Evolutionary conservation across 1,140 invertebrate species (phyloP).

Genomic region (Frieseomelitta varia): DNA sequence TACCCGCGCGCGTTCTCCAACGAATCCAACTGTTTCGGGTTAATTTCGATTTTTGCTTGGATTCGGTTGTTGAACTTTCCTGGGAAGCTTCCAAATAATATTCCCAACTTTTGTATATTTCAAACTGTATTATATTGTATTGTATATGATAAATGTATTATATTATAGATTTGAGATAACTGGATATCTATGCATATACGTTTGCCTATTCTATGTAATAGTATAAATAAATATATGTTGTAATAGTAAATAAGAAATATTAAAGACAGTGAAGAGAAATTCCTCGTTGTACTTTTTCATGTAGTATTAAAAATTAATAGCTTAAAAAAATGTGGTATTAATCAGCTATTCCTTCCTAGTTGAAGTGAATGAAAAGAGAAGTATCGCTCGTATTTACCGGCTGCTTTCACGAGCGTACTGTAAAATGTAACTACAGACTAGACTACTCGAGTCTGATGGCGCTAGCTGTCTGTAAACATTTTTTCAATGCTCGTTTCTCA

Average conservation of each 20-base stretch:
- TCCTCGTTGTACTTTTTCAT: background rate
- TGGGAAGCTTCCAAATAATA: too few relatives aligned
- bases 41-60: background rate
- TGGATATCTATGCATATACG: background rate
- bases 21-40: background rate
- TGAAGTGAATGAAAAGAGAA: background rate
- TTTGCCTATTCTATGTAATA: background rate
- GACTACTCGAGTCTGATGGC: background rate
- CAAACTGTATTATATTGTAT: background rate
- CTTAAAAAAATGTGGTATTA: too few relatives aligned
- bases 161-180: background rate
- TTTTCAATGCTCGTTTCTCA: conserved; percentile 6
- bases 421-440: background rate
- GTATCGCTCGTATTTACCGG: conserved; percentile 22
- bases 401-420: background rate
- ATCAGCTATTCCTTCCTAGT: background rate
- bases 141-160: too few relatives aligned
- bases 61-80: background rate
- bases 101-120: background rate
- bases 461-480: conserved; percentile 2
- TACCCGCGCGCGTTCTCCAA: background rate
- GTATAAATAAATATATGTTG: background rate
- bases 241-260: background rate
- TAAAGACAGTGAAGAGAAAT: background rate
- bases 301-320: background rate